Evolutionary conservation across 2,113 vertebrate genomes (phyloP), one percentile per base, ranked within the genome.

Genomic region (Narcine bancroftii): DNA sequence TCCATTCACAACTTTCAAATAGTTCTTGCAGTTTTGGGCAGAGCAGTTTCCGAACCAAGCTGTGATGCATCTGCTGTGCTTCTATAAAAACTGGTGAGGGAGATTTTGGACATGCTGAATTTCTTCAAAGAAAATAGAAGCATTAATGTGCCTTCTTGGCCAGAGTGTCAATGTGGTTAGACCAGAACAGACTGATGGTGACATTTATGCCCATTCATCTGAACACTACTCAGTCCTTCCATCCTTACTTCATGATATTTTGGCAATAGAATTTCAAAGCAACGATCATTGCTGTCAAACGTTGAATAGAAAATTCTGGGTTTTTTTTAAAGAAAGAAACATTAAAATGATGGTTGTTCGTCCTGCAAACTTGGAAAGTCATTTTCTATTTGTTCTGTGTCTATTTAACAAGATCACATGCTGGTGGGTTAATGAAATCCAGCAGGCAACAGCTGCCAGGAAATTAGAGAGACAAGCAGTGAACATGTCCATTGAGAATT

Each of bases 341-440:
- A 11, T 81, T 81, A 53, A 83, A 83, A 15, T 33, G 47, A 53
- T 53, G 79, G 79, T 56, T 83, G 29, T 29, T 83, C 79, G 53
- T 83, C 47, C 53, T 83, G 47, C 47, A 33, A 47, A 83, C 47
- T 47, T 33, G 50, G 45, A 83, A 47, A 53, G 79, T 47, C 50
- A 47, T 83, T 33, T 83, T 47, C 79, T 13, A 83, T 26, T 33
- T 83, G 79, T 56, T 33, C 47, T 50, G 4, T 53, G 79, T 47
- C 45, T 53, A 47, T 29, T 83, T 83, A 83, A 83, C 79, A 83
- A 83, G 79, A 56, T 83, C 47, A 56, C 47, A 83, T 83, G 79
- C 79, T 83, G 79, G 79, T 53, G 13, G 79, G 79, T 83, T 83
- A 83, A 83, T 83, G 47, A 83, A 53, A 83, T 83, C 81, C 53